Percentiles rank a stretch among this genome's conserved stretches.
Evolutionary conservation across 2,113 vertebrate species (phyloP).

Genomic region (Ictalurus furcatus): DNA sequence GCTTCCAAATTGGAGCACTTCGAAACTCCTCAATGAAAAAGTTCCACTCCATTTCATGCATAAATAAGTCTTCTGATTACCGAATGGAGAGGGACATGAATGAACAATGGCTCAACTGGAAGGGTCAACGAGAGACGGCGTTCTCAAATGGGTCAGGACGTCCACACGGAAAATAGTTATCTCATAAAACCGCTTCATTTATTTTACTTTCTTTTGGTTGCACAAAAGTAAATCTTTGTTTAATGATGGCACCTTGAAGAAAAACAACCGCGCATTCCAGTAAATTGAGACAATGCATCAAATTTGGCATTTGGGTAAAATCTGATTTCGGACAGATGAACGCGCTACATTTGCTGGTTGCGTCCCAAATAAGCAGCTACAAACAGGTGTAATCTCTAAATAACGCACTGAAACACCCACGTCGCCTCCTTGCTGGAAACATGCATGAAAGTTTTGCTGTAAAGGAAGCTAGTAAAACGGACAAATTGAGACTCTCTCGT

Average conservation of each 20-base stretch:
- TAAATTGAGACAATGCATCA: not conserved
- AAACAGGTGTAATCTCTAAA: not conserved
- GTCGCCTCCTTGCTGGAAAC: not conserved
- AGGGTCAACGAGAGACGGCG: slow-evolving; percentile 29
- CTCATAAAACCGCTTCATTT: slow-evolving; percentile 26
- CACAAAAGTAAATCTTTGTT: slow-evolving; percentile 41
- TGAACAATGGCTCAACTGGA: slow-evolving; percentile 27
- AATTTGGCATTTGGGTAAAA: not conserved
- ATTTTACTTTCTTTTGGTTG: slow-evolving; percentile 27
- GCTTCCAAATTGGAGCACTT: slow-evolving; percentile 24
- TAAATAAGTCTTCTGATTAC: slow-evolving; percentile 49
- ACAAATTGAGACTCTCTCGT: too few relatives aligned
- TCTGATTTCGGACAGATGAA: slow-evolving; percentile 30
- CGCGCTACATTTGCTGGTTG: not conserved
- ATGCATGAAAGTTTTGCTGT: not conserved
- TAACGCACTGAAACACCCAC: not conserved
- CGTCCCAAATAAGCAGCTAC: not conserved
- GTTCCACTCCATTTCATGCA: slow-evolving; percentile 44
- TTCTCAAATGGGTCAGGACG: slow-evolving; percentile 24
- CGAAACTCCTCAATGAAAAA: slow-evolving; percentile 34
- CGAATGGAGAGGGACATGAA: slow-evolving; percentile 32
- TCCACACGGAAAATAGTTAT: slow-evolving; percentile 50
- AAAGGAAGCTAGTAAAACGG: not conserved
- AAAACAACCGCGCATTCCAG: slow-evolving; percentile 10
- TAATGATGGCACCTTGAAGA: slow-evolving; percentile 44